Base-by-base conservation (phyloP, 2,113 vertebrate genomes). In the Lampris incognitus region DNA sequence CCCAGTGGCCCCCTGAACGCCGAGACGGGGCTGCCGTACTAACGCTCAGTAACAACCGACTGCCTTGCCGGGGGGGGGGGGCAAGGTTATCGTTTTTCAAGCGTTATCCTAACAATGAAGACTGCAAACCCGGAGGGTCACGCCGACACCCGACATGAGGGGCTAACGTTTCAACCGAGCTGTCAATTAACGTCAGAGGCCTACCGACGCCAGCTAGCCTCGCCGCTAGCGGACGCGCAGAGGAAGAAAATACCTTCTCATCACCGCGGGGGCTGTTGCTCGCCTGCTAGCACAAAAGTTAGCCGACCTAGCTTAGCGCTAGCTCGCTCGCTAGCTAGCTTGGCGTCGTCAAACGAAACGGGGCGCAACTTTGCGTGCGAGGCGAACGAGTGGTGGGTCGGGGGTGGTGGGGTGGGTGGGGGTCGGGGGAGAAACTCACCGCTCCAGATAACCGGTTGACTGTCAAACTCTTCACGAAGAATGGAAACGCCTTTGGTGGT, bases 181-280 rank as follows among this genome's bases (percentile, higher is more conserved):
- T 13, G 57, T 62, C 42, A 41, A 3, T 1, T 10, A 6, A 3
- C 9, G 11, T 13, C 0, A 37, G 56, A 50, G 85, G 83, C 76
- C 71, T 73, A 3, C 0, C 24, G 24, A 24, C 24, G 24, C 24
- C 2, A 1, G 60, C 9, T 69, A 55, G 81, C 70, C 72, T 88
- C 73, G 76, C 24, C 36, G 81, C 66, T 83, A 74, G 51, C 60
- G 71, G 69, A 85, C 59, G 61, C 72, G 81, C 64, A 78, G 80
- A 76, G 78, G 72, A 82, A 84, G 86, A 91, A 85, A 91, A 88
- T 87, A 88, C 44, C 72, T 62, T 62, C 39, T 57, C 83, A 80
- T 68, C 71, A 40, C 50, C 85, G 74, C 76, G 72, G 71, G 57
- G 56, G 84, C 89, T 90, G 81, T 79, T 87, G 88, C 88, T 90